Base-by-base conservation (phyloP, 2,888 invertebrate genomes). In the Exephanes ischioxanthus region DNA sequence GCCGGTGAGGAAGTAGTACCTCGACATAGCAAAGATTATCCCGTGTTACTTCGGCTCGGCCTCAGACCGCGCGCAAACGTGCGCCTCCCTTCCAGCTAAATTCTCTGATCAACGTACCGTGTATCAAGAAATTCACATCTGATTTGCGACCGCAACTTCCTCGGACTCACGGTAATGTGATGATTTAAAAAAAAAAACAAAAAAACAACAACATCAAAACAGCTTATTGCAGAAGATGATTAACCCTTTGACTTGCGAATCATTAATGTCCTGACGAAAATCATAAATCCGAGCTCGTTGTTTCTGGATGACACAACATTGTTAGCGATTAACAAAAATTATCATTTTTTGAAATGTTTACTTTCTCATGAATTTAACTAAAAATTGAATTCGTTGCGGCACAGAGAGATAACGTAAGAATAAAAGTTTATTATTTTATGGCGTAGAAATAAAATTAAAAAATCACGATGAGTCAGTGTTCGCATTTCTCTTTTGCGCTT, bases 31-130 rank as follows among this genome's bases (percentile, higher is more conserved):
- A 33, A 72, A 83, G 19, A 68, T 73, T 53, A 83, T 61, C 45
- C 48, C 63, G 78, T 14, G 61, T 55, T 78, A 55, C 58, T 51
- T 41, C 53, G 55, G 37, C 9, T 37, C 41, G 22, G 26, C 37
- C 26, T 73, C 41, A 26, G 53, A 80, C 80, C 80, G 55, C 73
- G 66, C 16, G 63, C 72, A 48, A 73, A 73, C 73, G 53, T 67
- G 61, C 51, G 61, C 37, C 63, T 19, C 30, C 53, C 66, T 80
- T 45, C 11, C 41, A 66, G 66, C 45, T 66, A 53, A 53, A 67
- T 73, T 63, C 37, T 26, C 26, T 3, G 3, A 19, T 66, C 14
- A 26, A 33, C 41, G 26, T 11, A 67, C 6, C 41, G 9, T 19
- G 26, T n/a, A 41, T 55, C 4, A 53, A 33, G 26, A 67, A 77